Conservation (phyloP, 2,113 vertebrate genomes). For the Scalopus aquaticus region DNA sequence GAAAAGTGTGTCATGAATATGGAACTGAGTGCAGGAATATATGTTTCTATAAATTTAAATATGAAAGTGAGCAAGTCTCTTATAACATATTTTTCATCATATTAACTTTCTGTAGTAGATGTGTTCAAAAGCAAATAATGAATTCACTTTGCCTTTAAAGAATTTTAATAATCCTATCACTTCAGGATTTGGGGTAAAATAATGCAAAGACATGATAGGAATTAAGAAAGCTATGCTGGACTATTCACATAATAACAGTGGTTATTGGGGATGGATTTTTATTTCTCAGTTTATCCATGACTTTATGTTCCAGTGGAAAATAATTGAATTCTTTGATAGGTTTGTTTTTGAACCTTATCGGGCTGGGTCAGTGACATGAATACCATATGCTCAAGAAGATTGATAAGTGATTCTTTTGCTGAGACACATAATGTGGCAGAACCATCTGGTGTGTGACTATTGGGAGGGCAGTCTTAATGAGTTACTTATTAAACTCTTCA, state of each 20-base stretch:
- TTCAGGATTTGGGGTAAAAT: not conserved
- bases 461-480: conserved; percentile 44
- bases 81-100: not conserved
- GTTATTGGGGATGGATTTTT: not conserved
- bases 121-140: not conserved
- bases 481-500: conserved; percentile 52
- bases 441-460: conserved; percentile 59
- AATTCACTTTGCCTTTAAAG: conserved; percentile 18
- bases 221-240: not conserved
- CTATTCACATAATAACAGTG: not conserved
- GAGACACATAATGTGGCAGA: not conserved
- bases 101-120: not conserved
- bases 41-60: not conserved
- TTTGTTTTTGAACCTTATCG: conserved; percentile 29
- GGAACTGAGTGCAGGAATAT: not conserved
- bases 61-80: not conserved
- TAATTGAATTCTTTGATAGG: not conserved
- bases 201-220: not conserved
- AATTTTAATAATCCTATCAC: not conserved
- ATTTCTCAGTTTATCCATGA: not conserved
- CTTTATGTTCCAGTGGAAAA: conserved; percentile 21
- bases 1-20: not conserved
- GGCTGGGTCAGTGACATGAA: conserved; percentile 34
- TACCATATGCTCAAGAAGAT: conserved; percentile 21
- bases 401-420: conserved; percentile 58